Percentiles rank a stretch among this genome's conserved stretches.
Conservation (phyloP, 2,113 vertebrate species). For the Orthochromis indermauri region DNA sequence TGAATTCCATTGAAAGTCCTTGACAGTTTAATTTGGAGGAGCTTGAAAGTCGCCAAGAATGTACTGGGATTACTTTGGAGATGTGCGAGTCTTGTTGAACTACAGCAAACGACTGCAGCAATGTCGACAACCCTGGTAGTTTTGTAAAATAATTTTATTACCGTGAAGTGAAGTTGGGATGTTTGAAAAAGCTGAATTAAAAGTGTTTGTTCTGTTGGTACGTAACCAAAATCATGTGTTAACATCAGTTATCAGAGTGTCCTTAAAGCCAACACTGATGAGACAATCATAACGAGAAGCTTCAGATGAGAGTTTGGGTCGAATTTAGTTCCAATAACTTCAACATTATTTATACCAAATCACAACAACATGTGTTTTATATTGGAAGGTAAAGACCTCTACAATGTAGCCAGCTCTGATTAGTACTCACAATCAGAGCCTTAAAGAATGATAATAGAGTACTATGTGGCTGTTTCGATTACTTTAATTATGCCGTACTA, state of each 20-base stretch:
- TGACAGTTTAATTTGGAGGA: background rate
- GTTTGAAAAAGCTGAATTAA: background rate
- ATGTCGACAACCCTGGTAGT: background rate
- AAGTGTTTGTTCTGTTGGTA: background rate
- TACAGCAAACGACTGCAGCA: background rate
- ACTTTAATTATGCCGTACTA: slow-evolving; percentile 30
- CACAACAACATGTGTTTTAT: background rate
- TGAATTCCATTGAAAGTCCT: background rate
- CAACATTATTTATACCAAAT: background rate
- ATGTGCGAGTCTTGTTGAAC: background rate
- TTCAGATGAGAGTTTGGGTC: background rate
- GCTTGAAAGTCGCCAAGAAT: background rate
- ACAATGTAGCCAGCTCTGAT: background rate
- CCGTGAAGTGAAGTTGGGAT: background rate
- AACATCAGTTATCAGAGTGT: no score
- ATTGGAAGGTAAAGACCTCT: background rate
- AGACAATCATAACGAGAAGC: background rate
- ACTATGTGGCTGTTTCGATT: background rate
- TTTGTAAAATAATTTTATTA: background rate
- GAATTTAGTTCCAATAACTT: accelerated
- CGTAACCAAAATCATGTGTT: background rate
- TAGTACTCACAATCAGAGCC: background rate
- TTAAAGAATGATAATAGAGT: background rate
- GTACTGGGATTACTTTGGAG: background rate
- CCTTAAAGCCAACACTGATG: background rate